Conservation (phyloP, 2,113 vertebrate genomes). For the Enhydra lutris region DNA sequence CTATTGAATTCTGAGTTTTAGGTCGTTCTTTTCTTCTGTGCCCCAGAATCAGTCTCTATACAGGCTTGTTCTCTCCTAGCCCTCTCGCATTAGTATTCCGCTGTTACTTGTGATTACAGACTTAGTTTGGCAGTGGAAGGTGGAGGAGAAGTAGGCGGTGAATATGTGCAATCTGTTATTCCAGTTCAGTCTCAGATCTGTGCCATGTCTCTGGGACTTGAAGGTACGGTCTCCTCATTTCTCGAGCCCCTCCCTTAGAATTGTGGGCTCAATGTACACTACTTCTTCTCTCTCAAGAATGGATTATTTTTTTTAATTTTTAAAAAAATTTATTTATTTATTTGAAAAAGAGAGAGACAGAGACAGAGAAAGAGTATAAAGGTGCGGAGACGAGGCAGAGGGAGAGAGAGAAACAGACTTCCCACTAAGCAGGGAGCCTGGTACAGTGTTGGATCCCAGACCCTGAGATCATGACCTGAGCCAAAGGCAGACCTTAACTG, state of each 20-base stretch:
- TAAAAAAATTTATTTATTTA: background rate
- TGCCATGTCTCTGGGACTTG: background rate
- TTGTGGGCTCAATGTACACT: background rate
- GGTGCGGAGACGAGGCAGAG: background rate
- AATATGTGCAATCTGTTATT: background rate
- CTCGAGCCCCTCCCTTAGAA: background rate
- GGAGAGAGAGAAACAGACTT: background rate
- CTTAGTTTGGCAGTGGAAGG: background rate
- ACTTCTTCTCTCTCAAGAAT: background rate
- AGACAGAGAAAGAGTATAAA: background rate
- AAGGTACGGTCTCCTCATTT: background rate
- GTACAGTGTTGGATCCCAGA: background rate
- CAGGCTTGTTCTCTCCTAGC: background rate
- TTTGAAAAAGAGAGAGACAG: background rate
- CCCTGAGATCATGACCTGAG: background rate
- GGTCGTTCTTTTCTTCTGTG: background rate
- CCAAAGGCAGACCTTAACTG: background rate
- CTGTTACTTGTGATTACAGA: background rate
- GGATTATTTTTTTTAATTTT: background rate
- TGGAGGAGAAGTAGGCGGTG: fast-evolving
- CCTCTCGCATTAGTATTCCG: background rate
- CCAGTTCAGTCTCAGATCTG: background rate
- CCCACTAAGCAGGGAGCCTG: background rate
- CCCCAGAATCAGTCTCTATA: background rate
- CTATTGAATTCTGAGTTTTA: background rate